Conservation (phyloP, 1,140 invertebrate genomes). For the Augochlora pura region DNA sequence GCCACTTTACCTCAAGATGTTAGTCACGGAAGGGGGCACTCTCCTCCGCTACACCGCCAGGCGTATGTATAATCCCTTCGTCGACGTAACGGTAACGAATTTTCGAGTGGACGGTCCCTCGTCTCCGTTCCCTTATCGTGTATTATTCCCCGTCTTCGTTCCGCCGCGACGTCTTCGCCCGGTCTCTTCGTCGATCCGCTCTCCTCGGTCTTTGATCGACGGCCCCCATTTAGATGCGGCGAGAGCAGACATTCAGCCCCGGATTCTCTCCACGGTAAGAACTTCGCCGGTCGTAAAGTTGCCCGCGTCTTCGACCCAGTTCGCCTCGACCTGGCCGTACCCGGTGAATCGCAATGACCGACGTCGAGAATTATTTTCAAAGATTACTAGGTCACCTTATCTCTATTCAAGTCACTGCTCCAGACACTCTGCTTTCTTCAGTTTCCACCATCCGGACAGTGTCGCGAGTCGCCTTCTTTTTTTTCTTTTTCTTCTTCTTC, state of each 20-base stretch:
- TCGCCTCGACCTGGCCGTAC: constrained; percentile 1
- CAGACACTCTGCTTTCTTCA: not conserved
- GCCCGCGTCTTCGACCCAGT: constrained; percentile 37
- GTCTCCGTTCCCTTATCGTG: constrained; percentile 46
- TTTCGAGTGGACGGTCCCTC: constrained; percentile 59
- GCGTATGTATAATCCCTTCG: constrained; percentile 68
- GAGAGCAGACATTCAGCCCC: constrained; percentile 11
- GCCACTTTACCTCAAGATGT: constrained; percentile 78
- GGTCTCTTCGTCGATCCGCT: not conserved
- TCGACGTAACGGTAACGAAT: constrained; percentile 63
- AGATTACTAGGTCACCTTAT: constrained; percentile 11
- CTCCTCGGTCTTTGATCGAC: constrained; percentile 8
- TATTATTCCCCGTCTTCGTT: constrained; percentile 40
- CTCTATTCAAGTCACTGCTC: not conserved
- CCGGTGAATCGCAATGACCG: not conserved
- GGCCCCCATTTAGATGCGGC: constrained; percentile 7
- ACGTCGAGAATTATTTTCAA: constrained; percentile 40
- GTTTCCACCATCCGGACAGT: not conserved
- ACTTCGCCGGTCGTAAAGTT: constrained; percentile 24
- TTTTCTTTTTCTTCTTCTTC: too few species aligned
- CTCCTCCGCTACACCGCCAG: constrained; percentile 55
- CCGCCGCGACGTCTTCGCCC: constrained; percentile 12
- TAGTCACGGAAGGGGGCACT: constrained; percentile 67
- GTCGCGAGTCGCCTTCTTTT: not conserved
- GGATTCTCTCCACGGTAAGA: not conserved